Percentiles rank a stretch among this genome's conserved stretches.
Conservation (phyloP, 2,888 invertebrate species). For the Dasypogon diadema region DNA sequence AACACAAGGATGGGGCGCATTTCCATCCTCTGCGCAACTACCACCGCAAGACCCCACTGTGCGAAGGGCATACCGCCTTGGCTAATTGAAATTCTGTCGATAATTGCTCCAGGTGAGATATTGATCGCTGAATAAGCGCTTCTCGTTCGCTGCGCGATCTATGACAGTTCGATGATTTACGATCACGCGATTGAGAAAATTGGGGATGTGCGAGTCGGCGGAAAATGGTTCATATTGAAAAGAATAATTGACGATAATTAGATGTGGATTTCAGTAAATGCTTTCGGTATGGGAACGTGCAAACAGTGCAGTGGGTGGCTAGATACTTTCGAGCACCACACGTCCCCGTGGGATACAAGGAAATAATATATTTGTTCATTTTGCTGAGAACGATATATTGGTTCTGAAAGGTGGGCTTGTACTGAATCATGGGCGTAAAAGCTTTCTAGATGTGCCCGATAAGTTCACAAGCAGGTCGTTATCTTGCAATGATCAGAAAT, state of each 20-base stretch:
- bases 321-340: too few relatives aligned
- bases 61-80: conserved; percentile 33
- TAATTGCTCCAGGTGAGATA: conserved; percentile 55
- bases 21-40: conserved; percentile 26
- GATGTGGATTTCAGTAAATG: conserved; percentile 28
- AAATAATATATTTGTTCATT: too few relatives aligned
- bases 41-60: conserved; percentile 16
- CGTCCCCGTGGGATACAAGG: too few relatives aligned
- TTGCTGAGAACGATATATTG: too few relatives aligned
- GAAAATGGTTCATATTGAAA: conserved; percentile 22
- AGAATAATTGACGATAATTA: conserved; percentile 46
- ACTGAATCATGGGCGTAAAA: too few relatives aligned
- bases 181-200: conserved; percentile 62
- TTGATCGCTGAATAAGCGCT: conserved; percentile 49
- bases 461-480: too few relatives aligned
- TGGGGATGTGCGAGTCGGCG: conserved; percentile 56
- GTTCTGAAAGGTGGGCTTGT: too few relatives aligned
- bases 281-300: background rate
- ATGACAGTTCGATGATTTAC: conserved; percentile 61
- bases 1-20: conserved; percentile 44
- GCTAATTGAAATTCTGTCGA: conserved; percentile 56
- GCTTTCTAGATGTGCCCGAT: too few relatives aligned
- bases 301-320: background rate
- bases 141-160: background rate
- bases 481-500: too few relatives aligned